Conservation (phyloP, 1,140 invertebrate genomes). For the silkworm (Bombyx mori) region ASM3026992v2 NC_085133.1:1619501-1620000, state of each 20-base stretch:
- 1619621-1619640: not conserved
- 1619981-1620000: too few relatives aligned
- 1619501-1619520: too few relatives aligned
- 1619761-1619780: slow-evolving; percentile 93
- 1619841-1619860: slow-evolving; percentile 24
- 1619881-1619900: slow-evolving; percentile 21
- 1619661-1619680: slow-evolving; percentile 98
- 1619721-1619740: slow-evolving; percentile 98
- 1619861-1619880: slow-evolving; percentile 36
- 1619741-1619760: slow-evolving; percentile 99
- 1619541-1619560: too few relatives aligned
- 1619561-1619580: slow-evolving; percentile 36
- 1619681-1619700: slow-evolving; percentile 99
- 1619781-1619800: slow-evolving; percentile 29
- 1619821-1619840: slow-evolving; percentile 8
- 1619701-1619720: slow-evolving; percentile 98
- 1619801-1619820: slow-evolving; percentile 40
- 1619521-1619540: too few relatives aligned
- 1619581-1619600: slow-evolving; percentile 19
- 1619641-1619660: not conserved
- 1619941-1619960: slow-evolving; percentile 44
- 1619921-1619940: slow-evolving; percentile 28
- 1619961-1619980: too few relatives aligned
- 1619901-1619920: slow-evolving; percentile 32
- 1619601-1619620: not conserved